These are phyloP conservation scores for Microctenopoma stevenorrisi DNA, from an alignment of 2,797 vertebrate genomes.

Conservation along the genomic window DNA sequence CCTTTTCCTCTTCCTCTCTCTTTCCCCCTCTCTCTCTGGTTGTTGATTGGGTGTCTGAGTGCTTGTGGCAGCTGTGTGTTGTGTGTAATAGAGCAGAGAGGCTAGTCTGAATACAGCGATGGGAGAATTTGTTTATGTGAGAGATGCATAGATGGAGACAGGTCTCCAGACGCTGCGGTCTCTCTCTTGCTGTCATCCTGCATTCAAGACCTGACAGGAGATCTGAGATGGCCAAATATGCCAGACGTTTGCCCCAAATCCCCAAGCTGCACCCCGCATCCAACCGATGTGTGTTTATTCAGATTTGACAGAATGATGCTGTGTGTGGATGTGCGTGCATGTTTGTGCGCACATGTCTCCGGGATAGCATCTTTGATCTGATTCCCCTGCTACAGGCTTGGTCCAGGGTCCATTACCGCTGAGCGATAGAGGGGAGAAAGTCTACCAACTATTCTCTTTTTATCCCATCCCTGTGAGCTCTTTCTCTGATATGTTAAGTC, in stretches of 20 bases:
- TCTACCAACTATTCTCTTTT: constrained; percentile 69
- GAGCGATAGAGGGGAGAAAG: constrained; percentile 68
- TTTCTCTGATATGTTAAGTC: constrained; percentile 72
- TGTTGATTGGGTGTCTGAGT: constrained; percentile 99
- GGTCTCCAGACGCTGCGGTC: constrained; percentile 90
- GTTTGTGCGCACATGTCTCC: constrained; percentile 39
- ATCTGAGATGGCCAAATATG: constrained; percentile 92
- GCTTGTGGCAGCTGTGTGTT: constrained; percentile 99
- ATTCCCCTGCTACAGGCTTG: constrained; percentile 65
- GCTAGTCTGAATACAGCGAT: constrained; percentile 98
- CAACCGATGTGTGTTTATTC: constrained; percentile 79
- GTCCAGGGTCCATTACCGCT: constrained; percentile 80
- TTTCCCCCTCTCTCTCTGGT: constrained; percentile 86
- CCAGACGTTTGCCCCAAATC: constrained; percentile 81
- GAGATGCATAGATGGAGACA: constrained; percentile 97
- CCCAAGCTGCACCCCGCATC: constrained; percentile 71
- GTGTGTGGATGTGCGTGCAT: constrained; percentile 48
- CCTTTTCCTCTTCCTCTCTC: constrained; percentile 75
- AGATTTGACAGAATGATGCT: constrained; percentile 77
- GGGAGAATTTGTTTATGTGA: constrained; percentile 99
- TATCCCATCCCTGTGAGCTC: constrained; percentile 79
- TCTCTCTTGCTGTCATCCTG: constrained; percentile 90
- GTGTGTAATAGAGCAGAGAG: constrained; percentile 99
- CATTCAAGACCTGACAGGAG: constrained; percentile 92
- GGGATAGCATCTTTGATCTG: constrained; percentile 72